These are phyloP conservation scores for Syngnathoides biaculeatus DNA, from an alignment of 2,113 vertebrate species.

Conservation along the genomic window DNA sequence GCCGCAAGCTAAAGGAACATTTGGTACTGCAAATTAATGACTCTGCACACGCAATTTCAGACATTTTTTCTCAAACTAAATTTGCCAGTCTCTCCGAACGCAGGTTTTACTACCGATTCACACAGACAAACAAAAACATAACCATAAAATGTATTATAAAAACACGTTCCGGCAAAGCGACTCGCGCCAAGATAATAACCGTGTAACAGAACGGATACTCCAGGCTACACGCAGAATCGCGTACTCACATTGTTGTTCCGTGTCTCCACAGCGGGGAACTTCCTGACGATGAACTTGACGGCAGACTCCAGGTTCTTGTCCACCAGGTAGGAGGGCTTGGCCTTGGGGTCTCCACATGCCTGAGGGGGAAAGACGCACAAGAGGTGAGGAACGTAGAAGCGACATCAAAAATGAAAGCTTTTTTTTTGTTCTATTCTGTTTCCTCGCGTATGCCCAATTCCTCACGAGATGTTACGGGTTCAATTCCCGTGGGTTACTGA, in stretches of 20 bases:
- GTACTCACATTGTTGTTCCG: conserved; percentile 97
- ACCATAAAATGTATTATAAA: not conserved
- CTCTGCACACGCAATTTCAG: not conserved
- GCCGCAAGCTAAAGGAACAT: conserved; percentile 41
- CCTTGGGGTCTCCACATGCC: conserved; percentile 98
- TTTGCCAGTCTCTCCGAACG: not conserved
- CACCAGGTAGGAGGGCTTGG: conserved; percentile 96
- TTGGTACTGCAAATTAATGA: conserved; percentile 32
- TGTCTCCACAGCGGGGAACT: conserved; percentile 96
- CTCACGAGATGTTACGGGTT: conserved; percentile 14
- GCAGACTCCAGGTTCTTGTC: conserved; percentile 98
- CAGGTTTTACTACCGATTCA: not conserved
- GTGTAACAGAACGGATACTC: not conserved
- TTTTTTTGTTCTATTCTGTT: not conserved
- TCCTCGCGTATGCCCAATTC: not conserved
- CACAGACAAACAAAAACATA: not conserved
- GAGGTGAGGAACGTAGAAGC: conserved; percentile 20
- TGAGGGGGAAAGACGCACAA: conserved; percentile 24
- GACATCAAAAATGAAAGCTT: not conserved
- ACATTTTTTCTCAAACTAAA: not conserved
- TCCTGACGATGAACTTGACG: conserved; percentile 98
- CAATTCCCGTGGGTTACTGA: not conserved
- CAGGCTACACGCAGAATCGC: too few species aligned
- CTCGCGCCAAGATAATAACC: not conserved
- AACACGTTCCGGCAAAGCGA: not conserved